Conservation (phyloP, 1,140 invertebrate genomes). For the Magallana angulata region DNA sequence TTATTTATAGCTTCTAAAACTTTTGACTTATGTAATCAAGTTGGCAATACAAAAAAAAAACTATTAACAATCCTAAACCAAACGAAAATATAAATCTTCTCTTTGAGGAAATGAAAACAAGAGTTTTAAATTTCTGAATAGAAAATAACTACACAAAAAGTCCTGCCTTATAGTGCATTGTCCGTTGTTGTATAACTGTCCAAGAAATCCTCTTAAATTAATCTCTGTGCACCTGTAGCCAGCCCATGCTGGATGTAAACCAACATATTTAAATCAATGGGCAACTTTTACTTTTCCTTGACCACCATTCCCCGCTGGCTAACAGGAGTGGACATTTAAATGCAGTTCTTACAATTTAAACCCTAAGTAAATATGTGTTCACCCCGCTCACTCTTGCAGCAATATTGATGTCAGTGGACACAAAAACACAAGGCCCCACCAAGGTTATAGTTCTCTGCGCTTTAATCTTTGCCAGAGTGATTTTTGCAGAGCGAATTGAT, state of each 20-base stretch:
- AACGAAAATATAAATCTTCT: neutral
- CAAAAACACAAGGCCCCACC: neutral
- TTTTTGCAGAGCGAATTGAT: neutral
- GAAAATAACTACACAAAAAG: neutral
- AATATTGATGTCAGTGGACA: neutral
- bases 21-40: too few relatives aligned
- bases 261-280: conserved; percentile 29
- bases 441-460: neutral
- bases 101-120: neutral
- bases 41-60: too few relatives aligned
- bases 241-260: neutral
- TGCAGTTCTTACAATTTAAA: conserved; percentile 36
- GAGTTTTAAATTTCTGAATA: neutral
- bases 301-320: neutral
- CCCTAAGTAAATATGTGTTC: conserved; percentile 24
- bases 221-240: conserved; percentile 16
- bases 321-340: conserved; percentile 26
- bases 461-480: neutral
- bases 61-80: too few relatives aligned
- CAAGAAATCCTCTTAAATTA: neutral
- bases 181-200: conserved; percentile 5
- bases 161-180: conserved; percentile 11
- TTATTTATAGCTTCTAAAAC: too few relatives aligned
- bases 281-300: conserved; percentile 5
- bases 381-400: conserved; percentile 1